Percentiles rank a stretch among this genome's conserved stretches.
These are phyloP conservation scores for Campoplex capitator DNA, from an alignment of 2,888 invertebrate genomes.

Conservation along the genomic window DNA sequence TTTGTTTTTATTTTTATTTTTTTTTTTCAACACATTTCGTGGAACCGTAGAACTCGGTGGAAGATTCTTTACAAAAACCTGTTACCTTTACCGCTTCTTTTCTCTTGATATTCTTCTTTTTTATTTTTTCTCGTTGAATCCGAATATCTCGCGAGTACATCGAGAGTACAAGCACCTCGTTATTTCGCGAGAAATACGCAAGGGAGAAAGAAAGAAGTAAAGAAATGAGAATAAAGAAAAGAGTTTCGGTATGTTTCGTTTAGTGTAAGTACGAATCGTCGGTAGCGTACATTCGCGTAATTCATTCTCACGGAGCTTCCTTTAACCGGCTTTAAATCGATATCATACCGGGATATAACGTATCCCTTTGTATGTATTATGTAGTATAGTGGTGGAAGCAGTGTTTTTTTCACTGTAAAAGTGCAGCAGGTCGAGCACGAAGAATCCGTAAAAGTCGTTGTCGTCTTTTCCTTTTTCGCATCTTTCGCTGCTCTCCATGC, in stretches of 20 bases:
- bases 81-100: conserved; percentile 16
- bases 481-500: conserved; percentile 39
- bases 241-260: conserved; percentile 45
- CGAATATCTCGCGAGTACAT: conserved; percentile 50
- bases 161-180: conserved; percentile 61
- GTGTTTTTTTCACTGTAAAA: conserved; percentile 39
- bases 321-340: conserved; percentile 62
- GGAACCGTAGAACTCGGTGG: neutral
- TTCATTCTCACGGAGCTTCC: conserved; percentile 69
- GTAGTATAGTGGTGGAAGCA: neutral
- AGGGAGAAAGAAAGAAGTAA: conserved; percentile 14
- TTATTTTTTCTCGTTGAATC: neutral
- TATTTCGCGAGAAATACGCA: conserved; percentile 54
- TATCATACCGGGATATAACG: conserved; percentile 29
- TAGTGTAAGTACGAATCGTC: conserved; percentile 56
- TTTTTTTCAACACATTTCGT: neutral
- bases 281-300: conserved; percentile 66
- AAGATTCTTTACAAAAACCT: conserved; percentile 39
- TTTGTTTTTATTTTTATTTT: neutral
- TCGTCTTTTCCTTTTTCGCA: conserved; percentile 65
- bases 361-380: neutral
- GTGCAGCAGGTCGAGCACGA: conserved; percentile 49
- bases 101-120: neutral
- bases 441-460: conserved; percentile 78
- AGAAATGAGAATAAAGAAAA: conserved; percentile 10